These are phyloP conservation scores for Xanthorhoe designata DNA, from an alignment of 2,888 invertebrate genomes.

Conservation along the genomic window DNA sequence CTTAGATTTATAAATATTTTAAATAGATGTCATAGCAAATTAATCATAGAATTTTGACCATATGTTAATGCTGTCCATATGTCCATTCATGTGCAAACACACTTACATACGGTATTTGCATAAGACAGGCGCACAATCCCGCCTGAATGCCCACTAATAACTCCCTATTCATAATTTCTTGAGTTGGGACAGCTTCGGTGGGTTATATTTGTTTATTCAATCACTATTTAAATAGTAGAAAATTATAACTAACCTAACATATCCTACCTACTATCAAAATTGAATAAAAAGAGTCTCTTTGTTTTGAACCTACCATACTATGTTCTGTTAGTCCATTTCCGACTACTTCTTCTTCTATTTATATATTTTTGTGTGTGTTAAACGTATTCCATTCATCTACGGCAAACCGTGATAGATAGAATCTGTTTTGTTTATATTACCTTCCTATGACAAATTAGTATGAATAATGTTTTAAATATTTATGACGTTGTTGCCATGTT, in stretches of 20 bases:
- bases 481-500: background rate
- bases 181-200: conserved; percentile 30
- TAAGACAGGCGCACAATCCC: conserved; percentile 67
- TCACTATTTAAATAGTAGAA: background rate
- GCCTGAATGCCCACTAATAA: conserved; percentile 65
- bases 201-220: conserved; percentile 12
- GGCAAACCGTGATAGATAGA: too few relatives aligned
- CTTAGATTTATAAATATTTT: too few relatives aligned
- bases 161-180: conserved; percentile 51
- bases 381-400: too few relatives aligned
- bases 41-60: background rate
- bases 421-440: too few relatives aligned
- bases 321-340: too few relatives aligned
- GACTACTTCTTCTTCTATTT: too few relatives aligned
- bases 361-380: too few relatives aligned
- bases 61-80: background rate
- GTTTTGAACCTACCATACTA: too few relatives aligned
- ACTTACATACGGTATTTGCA: conserved; percentile 57
- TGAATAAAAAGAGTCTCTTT: too few relatives aligned
- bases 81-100: conserved; percentile 5
- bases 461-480: too few relatives aligned
- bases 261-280: too few relatives aligned
- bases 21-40: background rate
- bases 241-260: background rate
- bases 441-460: too few relatives aligned